phyloP scores from a whole-genome alignment of 2,797 vertebrate species.

The Mus spretus region DNA sequence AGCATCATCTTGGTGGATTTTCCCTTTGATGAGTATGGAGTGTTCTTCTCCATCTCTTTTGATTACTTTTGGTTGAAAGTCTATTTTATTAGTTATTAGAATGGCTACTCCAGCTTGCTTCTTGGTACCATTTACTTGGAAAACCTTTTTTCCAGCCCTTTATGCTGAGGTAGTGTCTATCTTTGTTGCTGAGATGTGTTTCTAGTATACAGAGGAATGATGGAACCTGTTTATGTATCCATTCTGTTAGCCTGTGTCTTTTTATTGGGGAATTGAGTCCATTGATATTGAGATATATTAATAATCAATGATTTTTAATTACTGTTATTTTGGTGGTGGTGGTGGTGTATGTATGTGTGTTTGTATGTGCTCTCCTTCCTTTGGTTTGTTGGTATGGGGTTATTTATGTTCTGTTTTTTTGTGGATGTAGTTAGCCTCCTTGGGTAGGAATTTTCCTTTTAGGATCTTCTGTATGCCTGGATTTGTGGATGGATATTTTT shows the following conservation, averaged over 20 bases:
- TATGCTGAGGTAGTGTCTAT: not conserved
- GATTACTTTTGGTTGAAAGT: no score
- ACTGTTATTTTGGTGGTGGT: not conserved
- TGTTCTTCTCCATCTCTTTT: no score
- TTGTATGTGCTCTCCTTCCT: not conserved
- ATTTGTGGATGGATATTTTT: not conserved
- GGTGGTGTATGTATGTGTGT: not conserved
- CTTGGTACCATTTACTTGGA: no score
- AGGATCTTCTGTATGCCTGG: not conserved
- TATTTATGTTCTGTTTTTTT: not conserved
- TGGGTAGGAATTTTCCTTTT: not conserved
- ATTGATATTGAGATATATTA: not conserved
- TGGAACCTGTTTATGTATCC: not conserved
- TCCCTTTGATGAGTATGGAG: no score
- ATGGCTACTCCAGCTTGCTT: no score
- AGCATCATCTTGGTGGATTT: no score
- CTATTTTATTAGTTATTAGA: no score
- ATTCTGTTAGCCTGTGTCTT: not conserved
- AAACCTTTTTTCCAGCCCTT: not conserved
- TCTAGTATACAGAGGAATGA: not conserved
- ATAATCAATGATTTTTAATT: not conserved
- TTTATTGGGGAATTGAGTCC: not conserved
- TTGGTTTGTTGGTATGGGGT: not conserved
- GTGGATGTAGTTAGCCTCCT: not conserved
- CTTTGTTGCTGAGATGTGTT: not conserved